Evolutionary conservation across 2,888 invertebrate species (phyloP), one percentile per base, ranked within the genome.

Genomic region (Pyrgus malvae): DNA sequence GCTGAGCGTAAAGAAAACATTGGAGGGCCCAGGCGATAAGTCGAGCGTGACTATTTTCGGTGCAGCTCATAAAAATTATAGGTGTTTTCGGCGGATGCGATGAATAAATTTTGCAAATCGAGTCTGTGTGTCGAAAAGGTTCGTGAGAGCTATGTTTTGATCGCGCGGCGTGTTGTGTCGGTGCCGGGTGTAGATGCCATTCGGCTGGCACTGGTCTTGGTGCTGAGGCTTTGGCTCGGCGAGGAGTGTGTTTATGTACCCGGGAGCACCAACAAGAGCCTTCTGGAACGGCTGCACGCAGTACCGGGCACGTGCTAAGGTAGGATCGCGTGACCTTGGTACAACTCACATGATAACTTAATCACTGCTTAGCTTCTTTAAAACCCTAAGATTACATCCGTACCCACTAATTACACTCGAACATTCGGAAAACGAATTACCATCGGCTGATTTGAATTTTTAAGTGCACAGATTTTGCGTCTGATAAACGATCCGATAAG

Each of bases 51-150:
- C 71, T 80, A 78, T 72, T 77, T 81, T 81, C 69, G 74, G 80
- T 78, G 83, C 78, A 71, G 77, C 76, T 80, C 75, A 77, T 86
- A 83, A 86, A 83, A 80, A 76, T 76, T 76, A 76, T 79, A 76
- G 75, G 83, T 83, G 86, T 79, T 84, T 82, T 84, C 80, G 78
- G 83, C 87, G 89, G 83, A 90, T 90, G 90, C 88, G 89, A 90
- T 90, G 90, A 86, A 88, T 90, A 90, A 81, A 90, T 86, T 88
- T 87, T 87, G 87, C 86, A 78, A 87, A 82, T 85, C 85, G 76
- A 80, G 84, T 85, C 83, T 80, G 86, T 87, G 87, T 85, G 87
- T 85, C 75, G 81, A 85, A 83, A 88, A 85, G 79, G 78, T 83
- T 80, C 80, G 86, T 80, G 87, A 81, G 76, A 80, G 82, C 77